Percentiles rank a stretch among this genome's conserved stretches.
Conservation (phyloP, 2,888 invertebrate species). For the Escarpia spicata region DNA sequence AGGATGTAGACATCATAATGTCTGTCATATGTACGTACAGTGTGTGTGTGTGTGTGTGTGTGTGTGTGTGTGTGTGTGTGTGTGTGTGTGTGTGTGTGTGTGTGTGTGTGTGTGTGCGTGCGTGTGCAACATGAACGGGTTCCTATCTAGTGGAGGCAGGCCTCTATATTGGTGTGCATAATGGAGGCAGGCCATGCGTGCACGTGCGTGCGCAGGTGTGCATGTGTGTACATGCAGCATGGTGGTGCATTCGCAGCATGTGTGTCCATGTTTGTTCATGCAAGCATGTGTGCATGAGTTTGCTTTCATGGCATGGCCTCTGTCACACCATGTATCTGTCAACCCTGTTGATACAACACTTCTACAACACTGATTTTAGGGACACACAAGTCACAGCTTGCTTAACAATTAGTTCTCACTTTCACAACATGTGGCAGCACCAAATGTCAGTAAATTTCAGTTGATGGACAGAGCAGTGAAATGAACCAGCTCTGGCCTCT, state of each 20-base stretch:
- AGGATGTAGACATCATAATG: conserved; percentile 87
- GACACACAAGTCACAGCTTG: background rate
- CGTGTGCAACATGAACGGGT: background rate
- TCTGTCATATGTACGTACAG: conserved; percentile 88
- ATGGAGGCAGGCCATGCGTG: background rate
- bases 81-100: background rate
- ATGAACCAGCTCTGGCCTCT: too few relatives aligned
- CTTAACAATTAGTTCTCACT: background rate
- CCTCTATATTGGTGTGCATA: too few relatives aligned
- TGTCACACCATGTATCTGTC: background rate
- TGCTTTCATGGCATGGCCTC: background rate
- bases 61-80: background rate
- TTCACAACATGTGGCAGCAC: background rate
- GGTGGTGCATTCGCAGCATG: background rate
- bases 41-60: background rate
- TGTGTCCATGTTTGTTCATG: background rate
- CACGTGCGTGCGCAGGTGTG: background rate
- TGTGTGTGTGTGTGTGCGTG: background rate
- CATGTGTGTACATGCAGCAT: background rate
- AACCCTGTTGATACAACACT: background rate
- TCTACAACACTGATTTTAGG: background rate
- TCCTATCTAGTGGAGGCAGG: too few relatives aligned
- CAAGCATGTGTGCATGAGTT: background rate
- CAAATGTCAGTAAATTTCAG: background rate
- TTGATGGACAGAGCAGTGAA: background rate